Conservation (phyloP, 2,797 vertebrate species). For the Hyperoplus immaculatus region DNA sequence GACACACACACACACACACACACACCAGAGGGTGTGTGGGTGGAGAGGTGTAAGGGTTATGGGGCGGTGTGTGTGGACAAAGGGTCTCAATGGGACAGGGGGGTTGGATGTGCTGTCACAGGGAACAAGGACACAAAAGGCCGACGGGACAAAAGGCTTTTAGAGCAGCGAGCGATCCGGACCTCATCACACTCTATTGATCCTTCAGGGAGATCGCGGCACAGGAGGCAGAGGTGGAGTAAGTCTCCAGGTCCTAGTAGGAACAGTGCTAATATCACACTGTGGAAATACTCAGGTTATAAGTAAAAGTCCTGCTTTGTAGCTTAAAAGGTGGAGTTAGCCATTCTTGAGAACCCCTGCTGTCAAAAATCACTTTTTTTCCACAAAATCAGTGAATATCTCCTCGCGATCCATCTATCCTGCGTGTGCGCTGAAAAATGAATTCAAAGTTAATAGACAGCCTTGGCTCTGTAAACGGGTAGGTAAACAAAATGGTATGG, state of each 20-base stretch:
- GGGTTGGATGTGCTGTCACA: conserved; percentile 57
- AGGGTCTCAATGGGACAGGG: conserved; percentile 65
- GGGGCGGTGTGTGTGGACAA: conserved; percentile 65
- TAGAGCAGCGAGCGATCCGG: conserved; percentile 60
- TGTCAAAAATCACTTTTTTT: no score
- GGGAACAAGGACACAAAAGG: conserved; percentile 72
- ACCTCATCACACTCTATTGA: conserved; percentile 78
- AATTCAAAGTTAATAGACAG: background rate
- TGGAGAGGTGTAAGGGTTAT: conserved; percentile 48
- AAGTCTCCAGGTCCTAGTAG: background rate
- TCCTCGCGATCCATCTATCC: no score
- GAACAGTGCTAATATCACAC: background rate
- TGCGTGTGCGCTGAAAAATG: background rate
- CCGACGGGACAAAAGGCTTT: conserved; percentile 74
- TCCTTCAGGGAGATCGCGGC: conserved; percentile 30
- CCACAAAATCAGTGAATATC: no score
- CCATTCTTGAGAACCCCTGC: no score
- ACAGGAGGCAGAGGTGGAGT: background rate
- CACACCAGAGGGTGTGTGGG: background rate
- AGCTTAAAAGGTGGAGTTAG: background rate
- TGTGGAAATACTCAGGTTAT: background rate
- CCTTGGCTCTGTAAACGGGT: no score
- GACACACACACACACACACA: no score
- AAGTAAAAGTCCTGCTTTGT: no score
- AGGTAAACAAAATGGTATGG: no score